These are phyloP conservation scores for Zingel zingel DNA, from an alignment of 2,113 vertebrate genomes.

Conservation along the genomic window DNA sequence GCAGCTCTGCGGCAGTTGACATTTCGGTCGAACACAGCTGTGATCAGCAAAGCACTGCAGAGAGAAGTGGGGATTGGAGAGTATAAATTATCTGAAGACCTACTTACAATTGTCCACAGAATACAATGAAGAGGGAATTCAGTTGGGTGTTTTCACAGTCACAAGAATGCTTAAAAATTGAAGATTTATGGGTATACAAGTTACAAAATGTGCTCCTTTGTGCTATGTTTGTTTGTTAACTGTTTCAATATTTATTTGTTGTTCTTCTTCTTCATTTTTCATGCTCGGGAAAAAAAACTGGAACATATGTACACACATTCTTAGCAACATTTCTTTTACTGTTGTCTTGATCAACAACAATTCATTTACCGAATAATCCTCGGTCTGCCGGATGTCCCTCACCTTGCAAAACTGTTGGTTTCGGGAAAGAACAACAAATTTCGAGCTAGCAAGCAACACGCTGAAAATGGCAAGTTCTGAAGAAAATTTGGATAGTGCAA, in stretches of 20 bases:
- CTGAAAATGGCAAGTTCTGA: too few relatives aligned
- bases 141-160: neutral
- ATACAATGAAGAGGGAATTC: neutral
- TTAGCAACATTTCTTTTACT: too few relatives aligned
- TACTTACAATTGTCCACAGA: neutral
- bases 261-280: neutral
- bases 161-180: neutral
- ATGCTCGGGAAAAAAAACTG: neutral
- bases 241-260: neutral
- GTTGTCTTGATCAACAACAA: too few relatives aligned
- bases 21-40: slow-evolving; percentile 90
- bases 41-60: slow-evolving; percentile 89
- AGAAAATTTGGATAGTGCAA: too few relatives aligned
- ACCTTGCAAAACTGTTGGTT: too few relatives aligned
- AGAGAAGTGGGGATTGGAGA: slow-evolving; percentile 2
- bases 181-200: neutral
- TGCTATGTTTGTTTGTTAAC: neutral
- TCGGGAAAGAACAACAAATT: too few relatives aligned
- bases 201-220: neutral
- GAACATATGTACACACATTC: too few relatives aligned
- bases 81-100: neutral
- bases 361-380: too few relatives aligned
- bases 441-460: too few relatives aligned
- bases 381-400: too few relatives aligned
- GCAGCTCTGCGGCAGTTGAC: slow-evolving; percentile 92